phyloP scores from a whole-genome alignment of 2,113 vertebrate genomes.

The Indicator indicator region DNA sequence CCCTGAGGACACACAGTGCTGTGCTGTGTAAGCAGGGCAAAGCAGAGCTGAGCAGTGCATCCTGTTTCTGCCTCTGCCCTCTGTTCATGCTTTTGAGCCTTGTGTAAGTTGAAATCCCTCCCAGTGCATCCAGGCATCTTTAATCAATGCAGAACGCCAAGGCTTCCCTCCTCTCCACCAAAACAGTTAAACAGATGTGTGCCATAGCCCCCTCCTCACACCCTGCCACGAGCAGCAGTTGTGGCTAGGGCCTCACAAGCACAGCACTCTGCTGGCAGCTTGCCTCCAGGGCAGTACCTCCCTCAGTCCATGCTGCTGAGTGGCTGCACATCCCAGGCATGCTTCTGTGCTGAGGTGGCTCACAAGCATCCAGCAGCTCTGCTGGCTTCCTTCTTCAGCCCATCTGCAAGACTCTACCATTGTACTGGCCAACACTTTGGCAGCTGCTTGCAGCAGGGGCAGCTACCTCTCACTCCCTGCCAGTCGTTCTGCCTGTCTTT shows the following conservation, averaged over 20 bases:
- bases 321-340: neutral
- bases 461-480: neutral
- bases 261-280: neutral
- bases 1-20: slow-evolving; percentile 20
- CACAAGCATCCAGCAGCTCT: neutral
- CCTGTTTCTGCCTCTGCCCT: neutral
- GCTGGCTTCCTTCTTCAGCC: neutral
- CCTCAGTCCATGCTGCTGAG: neutral
- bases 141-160: neutral
- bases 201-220: neutral
- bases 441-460: neutral
- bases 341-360: neutral
- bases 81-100: slow-evolving; percentile 36
- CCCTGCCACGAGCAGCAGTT: neutral
- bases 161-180: neutral
- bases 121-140: neutral
- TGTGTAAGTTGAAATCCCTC: accelerated
- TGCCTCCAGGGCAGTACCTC: neutral
- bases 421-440: neutral
- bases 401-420: neutral
- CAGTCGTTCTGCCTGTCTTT: neutral
- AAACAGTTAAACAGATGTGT: neutral
- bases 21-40: slow-evolving; percentile 35
- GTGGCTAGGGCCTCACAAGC: neutral
- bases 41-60: slow-evolving; percentile 41